phyloP scores from a whole-genome alignment of 2,797 vertebrate species.

The Hippopotamyrus pictus region DNA sequence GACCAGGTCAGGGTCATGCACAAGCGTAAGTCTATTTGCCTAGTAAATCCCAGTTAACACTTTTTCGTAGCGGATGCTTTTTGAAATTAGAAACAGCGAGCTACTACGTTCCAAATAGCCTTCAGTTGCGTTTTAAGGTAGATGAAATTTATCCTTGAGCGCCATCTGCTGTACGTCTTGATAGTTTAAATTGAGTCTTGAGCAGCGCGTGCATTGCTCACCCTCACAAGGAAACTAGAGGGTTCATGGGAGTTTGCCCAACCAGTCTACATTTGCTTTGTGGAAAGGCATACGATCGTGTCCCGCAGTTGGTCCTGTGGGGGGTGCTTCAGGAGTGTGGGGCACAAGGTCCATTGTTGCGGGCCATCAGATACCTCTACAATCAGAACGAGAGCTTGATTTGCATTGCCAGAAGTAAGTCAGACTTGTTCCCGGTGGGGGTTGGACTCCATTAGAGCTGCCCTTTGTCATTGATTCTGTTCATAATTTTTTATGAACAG shows the following conservation, averaged over 20 bases:
- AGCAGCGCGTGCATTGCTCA: neutral
- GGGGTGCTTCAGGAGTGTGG: neutral
- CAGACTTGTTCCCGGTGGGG: neutral
- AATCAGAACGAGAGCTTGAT: neutral
- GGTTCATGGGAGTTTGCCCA: neutral
- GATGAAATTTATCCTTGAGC: neutral
- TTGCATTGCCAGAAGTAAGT: neutral
- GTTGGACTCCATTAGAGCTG: neutral
- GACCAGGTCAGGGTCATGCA: neutral
- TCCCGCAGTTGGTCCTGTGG: neutral
- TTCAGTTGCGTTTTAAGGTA: neutral
- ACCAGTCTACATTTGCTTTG: too few species aligned
- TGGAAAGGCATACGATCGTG: neutral
- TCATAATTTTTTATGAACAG: neutral
- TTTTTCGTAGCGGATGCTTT: neutral
- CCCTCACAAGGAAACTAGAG: neutral
- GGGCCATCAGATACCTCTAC: neutral
- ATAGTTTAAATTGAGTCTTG: neutral
- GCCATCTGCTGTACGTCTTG: constrained; percentile 14
- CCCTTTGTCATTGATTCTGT: neutral
- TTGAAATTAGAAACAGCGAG: neutral
- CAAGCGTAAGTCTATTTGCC: neutral
- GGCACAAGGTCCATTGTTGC: neutral
- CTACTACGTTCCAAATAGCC: neutral
- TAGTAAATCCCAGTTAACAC: neutral